Conservation (phyloP, 2,888 invertebrate genomes). For the Adineta ricciae region DNA sequence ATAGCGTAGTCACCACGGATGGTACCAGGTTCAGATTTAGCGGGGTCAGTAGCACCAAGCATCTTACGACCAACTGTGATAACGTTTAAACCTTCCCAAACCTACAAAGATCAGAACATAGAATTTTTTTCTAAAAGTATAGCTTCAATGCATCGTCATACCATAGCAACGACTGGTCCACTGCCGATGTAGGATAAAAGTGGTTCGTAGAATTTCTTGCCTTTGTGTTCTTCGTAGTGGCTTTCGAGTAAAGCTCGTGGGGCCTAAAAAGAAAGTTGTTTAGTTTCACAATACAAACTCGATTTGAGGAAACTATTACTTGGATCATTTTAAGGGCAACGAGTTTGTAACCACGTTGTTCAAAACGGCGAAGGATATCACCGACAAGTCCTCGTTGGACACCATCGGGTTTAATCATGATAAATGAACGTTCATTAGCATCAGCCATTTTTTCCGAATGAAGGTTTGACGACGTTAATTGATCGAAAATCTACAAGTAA, state of each 20-base stretch:
- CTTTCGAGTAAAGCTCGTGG: constrained; percentile 71
- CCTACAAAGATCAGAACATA: constrained; percentile 47
- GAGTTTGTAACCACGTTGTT: constrained; percentile 89
- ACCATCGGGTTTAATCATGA: constrained; percentile 96
- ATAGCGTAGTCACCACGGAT: constrained; percentile 93
- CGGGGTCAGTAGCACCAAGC: constrained; percentile 93
- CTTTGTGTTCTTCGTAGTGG: constrained; percentile 83
- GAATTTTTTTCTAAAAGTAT: constrained; percentile 58
- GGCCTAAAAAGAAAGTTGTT: constrained; percentile 49
- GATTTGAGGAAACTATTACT: constrained; percentile 52
- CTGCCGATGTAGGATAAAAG: constrained; percentile 87
- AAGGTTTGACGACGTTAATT: background rate
- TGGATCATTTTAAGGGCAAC: constrained; percentile 86
- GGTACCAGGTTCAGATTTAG: constrained; percentile 84
- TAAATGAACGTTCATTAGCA: constrained; percentile 73
- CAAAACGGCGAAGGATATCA: constrained; percentile 86
- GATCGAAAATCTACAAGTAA: background rate
- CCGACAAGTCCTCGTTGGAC: constrained; percentile 93
- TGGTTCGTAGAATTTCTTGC: constrained; percentile 83
- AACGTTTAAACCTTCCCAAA: constrained; percentile 88
- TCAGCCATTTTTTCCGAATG: background rate
- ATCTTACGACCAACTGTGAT: constrained; percentile 89
- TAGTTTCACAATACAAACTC: background rate
- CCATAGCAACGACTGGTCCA: constrained; percentile 61
- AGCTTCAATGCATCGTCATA: constrained; percentile 48